Evolutionary conservation across 1,140 invertebrate genomes (phyloP).

Genomic region (Drosophila novamexicana): DNA sequence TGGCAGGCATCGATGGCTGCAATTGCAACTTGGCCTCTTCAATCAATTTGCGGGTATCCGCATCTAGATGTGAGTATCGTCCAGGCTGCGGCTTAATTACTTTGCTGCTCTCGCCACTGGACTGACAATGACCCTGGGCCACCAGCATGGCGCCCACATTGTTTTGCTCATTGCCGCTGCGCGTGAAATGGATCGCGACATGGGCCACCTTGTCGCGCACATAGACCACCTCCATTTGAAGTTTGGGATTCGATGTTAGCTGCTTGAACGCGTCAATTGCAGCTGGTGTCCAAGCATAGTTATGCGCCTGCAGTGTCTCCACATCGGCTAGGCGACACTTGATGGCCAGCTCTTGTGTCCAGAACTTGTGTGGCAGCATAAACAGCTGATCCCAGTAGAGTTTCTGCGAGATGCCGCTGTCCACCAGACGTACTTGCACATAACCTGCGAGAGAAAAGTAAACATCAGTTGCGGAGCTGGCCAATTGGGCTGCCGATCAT

Average conservation of each 20-base stretch:
- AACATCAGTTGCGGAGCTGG: neutral
- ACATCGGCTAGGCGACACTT: conserved; percentile 69
- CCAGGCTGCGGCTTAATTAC: neutral
- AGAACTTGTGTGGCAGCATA: conserved; percentile 48
- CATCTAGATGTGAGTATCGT: neutral
- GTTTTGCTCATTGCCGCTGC: conserved; percentile 19
- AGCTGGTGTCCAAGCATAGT: conserved; percentile 59
- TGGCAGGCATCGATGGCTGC: neutral
- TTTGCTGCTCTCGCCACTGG: conserved; percentile 56
- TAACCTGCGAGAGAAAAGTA: conserved; percentile 23
- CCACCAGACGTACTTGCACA: conserved; percentile 63
- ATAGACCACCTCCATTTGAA: conserved; percentile 49
- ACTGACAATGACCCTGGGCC: conserved; percentile 46
- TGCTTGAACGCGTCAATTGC: conserved; percentile 55
- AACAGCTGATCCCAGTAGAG: conserved; percentile 61
- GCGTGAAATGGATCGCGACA: conserved; percentile 53
- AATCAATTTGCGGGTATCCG: conserved; percentile 33
- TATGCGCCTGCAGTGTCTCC: conserved; percentile 56
- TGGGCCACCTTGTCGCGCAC: conserved; percentile 8
- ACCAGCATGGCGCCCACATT: conserved; percentile 65
- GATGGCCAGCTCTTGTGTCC: conserved; percentile 38
- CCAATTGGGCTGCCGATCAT: neutral
- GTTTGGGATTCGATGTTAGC: conserved; percentile 61
- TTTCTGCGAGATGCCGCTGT: conserved; percentile 48
- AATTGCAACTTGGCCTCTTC: conserved; percentile 12